Evolutionary conservation across 1,140 invertebrate species (phyloP).

Genomic region (Zaprionus kolodkinae): DNA sequence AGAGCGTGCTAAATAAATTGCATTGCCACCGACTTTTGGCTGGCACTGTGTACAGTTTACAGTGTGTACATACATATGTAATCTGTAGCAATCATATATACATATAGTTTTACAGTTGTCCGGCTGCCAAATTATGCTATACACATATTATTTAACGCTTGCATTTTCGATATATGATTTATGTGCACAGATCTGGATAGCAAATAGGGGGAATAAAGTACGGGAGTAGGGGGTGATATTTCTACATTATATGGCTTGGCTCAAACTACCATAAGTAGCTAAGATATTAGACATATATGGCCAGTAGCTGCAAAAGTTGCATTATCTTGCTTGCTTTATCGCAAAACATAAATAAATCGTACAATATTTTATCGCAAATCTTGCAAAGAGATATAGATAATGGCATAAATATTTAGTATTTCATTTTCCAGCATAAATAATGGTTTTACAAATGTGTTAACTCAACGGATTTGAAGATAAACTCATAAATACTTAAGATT

Average conservation of each 20-base stretch:
- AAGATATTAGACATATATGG: neutral
- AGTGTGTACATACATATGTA: constrained; percentile 5
- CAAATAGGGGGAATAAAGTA: neutral
- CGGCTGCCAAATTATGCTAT: constrained; percentile 35
- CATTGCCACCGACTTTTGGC: constrained; percentile 31
- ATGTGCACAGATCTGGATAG: too few species aligned
- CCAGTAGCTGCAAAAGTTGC: neutral
- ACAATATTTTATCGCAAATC: neutral
- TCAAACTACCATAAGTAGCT: neutral
- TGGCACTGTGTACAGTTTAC: constrained; percentile 3
- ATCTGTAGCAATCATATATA: constrained; percentile 6
- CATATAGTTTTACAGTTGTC: constrained; percentile 24
- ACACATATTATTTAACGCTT: constrained; percentile 38
- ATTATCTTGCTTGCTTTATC: too few species aligned
- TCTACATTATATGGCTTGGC: neutral
- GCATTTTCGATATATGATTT: neutral
- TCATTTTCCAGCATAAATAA: too few species aligned
- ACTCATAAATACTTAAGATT: neutral
- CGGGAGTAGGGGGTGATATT: neutral
- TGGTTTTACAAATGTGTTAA: too few species aligned
- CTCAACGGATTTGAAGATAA: too few species aligned
- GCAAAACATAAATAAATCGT: too few species aligned
- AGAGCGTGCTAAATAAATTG: constrained; percentile 47
- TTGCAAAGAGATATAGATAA: neutral
- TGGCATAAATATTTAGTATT: neutral